These are phyloP conservation scores for Peromyscus californicus DNA, from an alignment of 2,113 vertebrate species.

Conservation along the genomic window DNA sequence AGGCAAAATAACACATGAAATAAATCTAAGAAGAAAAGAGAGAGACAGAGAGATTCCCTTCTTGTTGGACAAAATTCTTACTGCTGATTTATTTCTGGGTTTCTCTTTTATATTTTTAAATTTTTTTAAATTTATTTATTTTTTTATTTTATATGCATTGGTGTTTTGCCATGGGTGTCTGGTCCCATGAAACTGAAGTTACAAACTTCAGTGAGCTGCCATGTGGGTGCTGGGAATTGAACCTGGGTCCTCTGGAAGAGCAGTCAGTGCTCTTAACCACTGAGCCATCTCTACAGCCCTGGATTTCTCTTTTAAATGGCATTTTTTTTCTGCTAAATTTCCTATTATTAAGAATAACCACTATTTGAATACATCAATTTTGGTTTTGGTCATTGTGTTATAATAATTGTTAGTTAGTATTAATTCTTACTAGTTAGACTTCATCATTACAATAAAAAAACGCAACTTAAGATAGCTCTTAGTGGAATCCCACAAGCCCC, in stretches of 20 bases:
- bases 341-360: background rate
- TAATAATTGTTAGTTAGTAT: slow-evolving; percentile 8
- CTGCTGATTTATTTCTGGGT: background rate
- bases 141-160: too few species aligned
- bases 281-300: too few species aligned
- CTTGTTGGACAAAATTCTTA: background rate
- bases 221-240: too few species aligned
- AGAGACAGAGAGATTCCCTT: background rate
- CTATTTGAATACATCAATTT: background rate
- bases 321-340: background rate
- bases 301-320: slow-evolving; percentile 3
- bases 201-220: too few species aligned
- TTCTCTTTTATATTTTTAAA: background rate
- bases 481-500: background rate
- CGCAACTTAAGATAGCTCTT: background rate
- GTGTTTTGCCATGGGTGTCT: too few species aligned
- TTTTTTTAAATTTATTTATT: too few species aligned
- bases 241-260: too few species aligned
- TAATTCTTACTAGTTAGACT: background rate
- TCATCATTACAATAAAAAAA: background rate
- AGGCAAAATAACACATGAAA: background rate
- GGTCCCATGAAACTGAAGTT: too few species aligned
- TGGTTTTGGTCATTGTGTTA: background rate
- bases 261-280: too few species aligned
- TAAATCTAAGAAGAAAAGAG: background rate